Evolutionary conservation across 2,888 invertebrate genomes (phyloP), one percentile per base, ranked within the genome.

Genomic region (Shargacucullia verbasci): DNA sequence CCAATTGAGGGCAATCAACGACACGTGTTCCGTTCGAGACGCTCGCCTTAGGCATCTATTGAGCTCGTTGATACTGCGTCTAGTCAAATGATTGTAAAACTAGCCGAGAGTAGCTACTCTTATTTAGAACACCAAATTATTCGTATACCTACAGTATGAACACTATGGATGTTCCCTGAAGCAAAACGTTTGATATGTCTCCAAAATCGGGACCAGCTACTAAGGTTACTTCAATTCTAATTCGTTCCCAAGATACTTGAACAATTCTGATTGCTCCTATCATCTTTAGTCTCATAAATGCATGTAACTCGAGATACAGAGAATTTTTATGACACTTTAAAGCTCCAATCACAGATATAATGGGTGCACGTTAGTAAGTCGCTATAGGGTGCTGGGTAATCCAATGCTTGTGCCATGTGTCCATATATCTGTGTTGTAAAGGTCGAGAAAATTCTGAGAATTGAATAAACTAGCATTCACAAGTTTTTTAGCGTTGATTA

Each of bases 1-100:
- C 92, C 94, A 94, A 94, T 94, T 94, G 94, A 84, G 93, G 92
- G 89, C 94, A 93, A 94, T 94, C 93, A 94, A 79, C 83, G 92
- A 89, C 93, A 94, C 94, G 94, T 93, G 94, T 92, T 91, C 82
- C 86, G 87, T 78, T 75, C 80, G 85, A 90, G 90, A 88, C 85
- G 88, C 80, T 83, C 83, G 88, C 85, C 88, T 90, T 81, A 84
- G 82, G 83, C 84, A 82, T 79, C 88, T 83, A 90, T 90, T 91
- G 85, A 90, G 88, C 88, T 88, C 85, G 82, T 89, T 87, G 83
- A 78, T 82, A 64, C 80, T 74, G 75, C 82, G 81, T 80, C 84
- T 82, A 80, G 75, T 79, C 80, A 80, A 80, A 61, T 55, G 44
- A 60, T 73, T 44, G 40, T 54, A 50, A 60, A 67, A 56, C 52